Evolutionary conservation across 2,797 vertebrate genomes (phyloP), one percentile per base, ranked within the genome.

Genomic region (Hirundo rustica): DNA sequence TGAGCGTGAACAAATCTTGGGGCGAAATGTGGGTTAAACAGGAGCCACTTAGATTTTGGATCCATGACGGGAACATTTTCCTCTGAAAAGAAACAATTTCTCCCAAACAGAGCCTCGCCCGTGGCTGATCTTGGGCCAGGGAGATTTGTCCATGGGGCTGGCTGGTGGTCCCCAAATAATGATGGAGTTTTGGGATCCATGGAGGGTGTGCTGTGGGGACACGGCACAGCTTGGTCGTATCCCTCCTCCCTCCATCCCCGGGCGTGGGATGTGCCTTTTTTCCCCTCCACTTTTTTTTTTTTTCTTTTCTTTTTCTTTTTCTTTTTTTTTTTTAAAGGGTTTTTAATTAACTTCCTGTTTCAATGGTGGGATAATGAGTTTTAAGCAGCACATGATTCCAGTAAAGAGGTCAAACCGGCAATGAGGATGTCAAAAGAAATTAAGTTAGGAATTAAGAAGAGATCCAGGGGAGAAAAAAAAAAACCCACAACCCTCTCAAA

Each of bases 311-410:
- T 45, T 34, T 29, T 15, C 1, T 9, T 25, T 48, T 44, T 13
- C 3, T 34, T 34, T 30, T 15, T 1, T 9, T 22, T 75, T 61
- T 90, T 76, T 10, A 23, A 97, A 94, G 95, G 92, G 65, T 96
- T 97, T 96, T 97, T 97, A 98, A 98, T 98, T 97, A 97, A 96
- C 97, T 98, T 98, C 97, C 97, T 97, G 94, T 97, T 97, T 85
- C 97, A 96, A 58, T 85, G 88, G 88, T 92, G 96, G 95, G 82
- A 97, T 98, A 97, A 97, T 97, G 97, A 97, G 97, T 97, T 97
- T 96, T 96, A 95, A 96, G 93, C 62, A 95, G 91, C 97, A 93
- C 65, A 79, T 97, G 97, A 97, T 93, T 94, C 93, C 58, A 67
- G 95, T 81, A 95, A 95, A 96, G 96, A 92, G 96, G 97, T 97